Percentiles rank a stretch among this genome's conserved stretches.
These are phyloP conservation scores for Caranx melampygus DNA, from an alignment of 2,113 vertebrate species.

Conservation along the genomic window DNA sequence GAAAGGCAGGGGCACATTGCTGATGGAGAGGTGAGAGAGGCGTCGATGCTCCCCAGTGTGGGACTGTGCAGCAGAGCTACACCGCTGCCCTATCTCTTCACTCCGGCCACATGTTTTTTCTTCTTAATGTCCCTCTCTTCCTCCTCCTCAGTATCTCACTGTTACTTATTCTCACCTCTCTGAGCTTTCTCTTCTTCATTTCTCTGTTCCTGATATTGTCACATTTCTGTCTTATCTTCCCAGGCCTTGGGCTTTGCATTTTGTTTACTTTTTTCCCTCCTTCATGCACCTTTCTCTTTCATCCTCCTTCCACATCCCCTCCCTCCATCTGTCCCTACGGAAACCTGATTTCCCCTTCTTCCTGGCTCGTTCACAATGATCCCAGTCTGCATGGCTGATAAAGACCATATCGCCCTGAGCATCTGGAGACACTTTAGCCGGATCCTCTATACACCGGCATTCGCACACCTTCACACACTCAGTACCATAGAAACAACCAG, in stretches of 20 bases:
- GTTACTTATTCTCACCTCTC: conserved; percentile 40
- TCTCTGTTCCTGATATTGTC: conserved; percentile 3
- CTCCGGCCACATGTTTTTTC: conserved; percentile 27
- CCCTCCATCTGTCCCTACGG: conserved; percentile 18
- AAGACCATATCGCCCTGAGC: conserved; percentile 72
- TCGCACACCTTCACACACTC: conserved; percentile 35
- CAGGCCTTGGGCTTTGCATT: conserved; percentile 18
- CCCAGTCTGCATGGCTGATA: conserved; percentile 70
- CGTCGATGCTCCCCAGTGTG: conserved; percentile 50
- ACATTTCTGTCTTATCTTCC: conserved; percentile 26
- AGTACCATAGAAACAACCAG: conserved; percentile 18
- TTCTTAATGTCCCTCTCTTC: conserved; percentile 34
- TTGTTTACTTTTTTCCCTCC: conserved; percentile 8
- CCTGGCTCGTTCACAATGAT: conserved; percentile 72
- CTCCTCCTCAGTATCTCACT: conserved; percentile 17
- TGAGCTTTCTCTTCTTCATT: conserved; percentile 14
- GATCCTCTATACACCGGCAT: conserved; percentile 56
- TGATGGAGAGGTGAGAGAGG: conserved; percentile 72
- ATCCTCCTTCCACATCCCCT: conserved; percentile 3
- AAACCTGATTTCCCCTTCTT: conserved; percentile 67
- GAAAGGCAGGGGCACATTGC: conserved; percentile 67
- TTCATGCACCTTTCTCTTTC: conserved; percentile 15
- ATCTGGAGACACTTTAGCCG: conserved; percentile 77
- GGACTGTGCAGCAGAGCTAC: conserved; percentile 33
- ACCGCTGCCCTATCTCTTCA: conserved; percentile 39